phyloP scores from a whole-genome alignment of 2,113 vertebrate species.

The Manacus vitellinus region DNA sequence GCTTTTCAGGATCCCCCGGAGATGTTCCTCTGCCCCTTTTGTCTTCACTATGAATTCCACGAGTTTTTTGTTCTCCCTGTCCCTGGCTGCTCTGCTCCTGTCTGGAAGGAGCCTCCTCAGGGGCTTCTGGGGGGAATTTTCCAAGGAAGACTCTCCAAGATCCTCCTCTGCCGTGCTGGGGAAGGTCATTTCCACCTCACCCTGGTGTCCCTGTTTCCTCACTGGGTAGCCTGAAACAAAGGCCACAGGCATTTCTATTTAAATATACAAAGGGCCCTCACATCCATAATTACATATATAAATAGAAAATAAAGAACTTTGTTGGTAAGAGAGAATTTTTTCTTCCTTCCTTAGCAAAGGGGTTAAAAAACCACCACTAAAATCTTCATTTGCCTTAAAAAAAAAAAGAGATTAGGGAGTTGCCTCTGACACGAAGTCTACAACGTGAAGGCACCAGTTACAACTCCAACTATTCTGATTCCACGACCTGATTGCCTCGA shows the following conservation, averaged over 20 bases:
- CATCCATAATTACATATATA: rapidly evolving
- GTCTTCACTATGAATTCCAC: slow-evolving; percentile 89
- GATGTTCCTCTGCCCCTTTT: slow-evolving; percentile 82
- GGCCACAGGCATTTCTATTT: neutral
- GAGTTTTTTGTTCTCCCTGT: slow-evolving; percentile 87
- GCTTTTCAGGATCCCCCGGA: slow-evolving; percentile 83
- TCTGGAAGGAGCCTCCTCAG: slow-evolving; percentile 88
- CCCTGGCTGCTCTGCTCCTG: slow-evolving; percentile 84
- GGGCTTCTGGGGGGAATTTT: slow-evolving; percentile 40
- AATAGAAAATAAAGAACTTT: neutral
- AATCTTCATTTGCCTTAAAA: neutral
- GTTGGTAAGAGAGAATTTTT: neutral
- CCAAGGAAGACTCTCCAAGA: neutral
- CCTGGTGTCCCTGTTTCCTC: slow-evolving; percentile 73
- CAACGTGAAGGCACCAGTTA: rapidly evolving
- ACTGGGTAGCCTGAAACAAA: slow-evolving; percentile 83
- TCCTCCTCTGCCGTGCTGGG: slow-evolving; percentile 47
- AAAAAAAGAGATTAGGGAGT: neutral
- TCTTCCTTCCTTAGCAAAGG: neutral
- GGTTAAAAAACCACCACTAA: rapidly evolving
- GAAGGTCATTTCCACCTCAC: slow-evolving; percentile 70
- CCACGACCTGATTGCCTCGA: neutral
- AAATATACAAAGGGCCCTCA: rapidly evolving
- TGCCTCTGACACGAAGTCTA: neutral
- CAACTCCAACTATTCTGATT: neutral